These are phyloP conservation scores for Brachyptera risi DNA, from an alignment of 2,888 invertebrate genomes.

Conservation along the genomic window DNA sequence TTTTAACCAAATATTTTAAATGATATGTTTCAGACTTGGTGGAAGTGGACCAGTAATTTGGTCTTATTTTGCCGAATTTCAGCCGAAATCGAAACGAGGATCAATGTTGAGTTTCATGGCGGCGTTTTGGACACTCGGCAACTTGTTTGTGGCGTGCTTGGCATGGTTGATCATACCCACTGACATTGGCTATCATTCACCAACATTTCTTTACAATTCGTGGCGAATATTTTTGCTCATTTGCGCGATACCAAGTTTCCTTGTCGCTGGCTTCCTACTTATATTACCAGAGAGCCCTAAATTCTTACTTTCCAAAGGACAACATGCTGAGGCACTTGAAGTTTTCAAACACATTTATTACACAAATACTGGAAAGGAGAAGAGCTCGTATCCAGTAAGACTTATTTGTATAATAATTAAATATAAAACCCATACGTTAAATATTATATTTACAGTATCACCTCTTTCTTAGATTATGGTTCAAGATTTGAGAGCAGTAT, in stretches of 20 bases:
- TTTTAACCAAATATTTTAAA: no score
- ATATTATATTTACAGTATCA: no score
- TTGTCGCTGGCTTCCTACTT: conserved; percentile 77
- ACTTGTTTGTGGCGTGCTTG: conserved; percentile 81
- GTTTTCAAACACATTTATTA: conserved; percentile 78
- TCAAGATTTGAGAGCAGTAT: no score
- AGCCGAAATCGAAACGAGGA: conserved; percentile 84
- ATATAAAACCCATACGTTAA: no score
- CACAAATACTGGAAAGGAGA: conserved; percentile 72
- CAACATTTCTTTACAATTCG: conserved; percentile 76
- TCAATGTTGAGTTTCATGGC: conserved; percentile 93
- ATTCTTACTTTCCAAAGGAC: conserved; percentile 74
- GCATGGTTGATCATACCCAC: conserved; percentile 56
- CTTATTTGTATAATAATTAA: background rate
- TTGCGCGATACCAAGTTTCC: conserved; percentile 83
- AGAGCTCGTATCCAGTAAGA: conserved; percentile 72
- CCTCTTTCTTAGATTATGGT: no score
- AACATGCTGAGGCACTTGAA: conserved; percentile 73
- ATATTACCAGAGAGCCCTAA: conserved; percentile 89
- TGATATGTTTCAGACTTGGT: conserved; percentile 62
- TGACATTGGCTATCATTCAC: conserved; percentile 62
- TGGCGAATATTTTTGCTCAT: conserved; percentile 89
- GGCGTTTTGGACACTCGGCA: conserved; percentile 92
- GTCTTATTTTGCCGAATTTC: conserved; percentile 94
- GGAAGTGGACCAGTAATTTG: conserved; percentile 91